Base-by-base conservation (phyloP, 1,140 invertebrate species). In the Sipha flava region DNA sequence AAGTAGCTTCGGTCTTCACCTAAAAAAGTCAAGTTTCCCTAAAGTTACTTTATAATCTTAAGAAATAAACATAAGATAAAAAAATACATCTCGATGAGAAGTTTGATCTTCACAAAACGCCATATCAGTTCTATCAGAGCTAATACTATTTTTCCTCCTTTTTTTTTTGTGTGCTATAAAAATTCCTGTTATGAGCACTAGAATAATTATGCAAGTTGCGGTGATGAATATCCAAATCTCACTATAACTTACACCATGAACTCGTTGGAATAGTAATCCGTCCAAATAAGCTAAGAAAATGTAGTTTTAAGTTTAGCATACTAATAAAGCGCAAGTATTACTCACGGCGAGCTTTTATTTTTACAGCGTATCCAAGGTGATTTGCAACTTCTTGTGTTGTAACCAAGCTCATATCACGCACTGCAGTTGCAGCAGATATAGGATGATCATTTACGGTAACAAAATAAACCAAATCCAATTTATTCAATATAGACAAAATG, bases 341-440 rank as follows among this genome's bases (percentile, higher is more conserved):
- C 52, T 90, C 87, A 94, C 93, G 93, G 87, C 94, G 91, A 70
- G 93, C 92, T 86, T 94, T 93, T 80, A 92, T 91, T 18, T 92
- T 89, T n/a, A 94, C 89, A 0, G 91, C 88, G 49, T 90, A 90
- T 9, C 92, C 92, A 37, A 94, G 86, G 80, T 92, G 90, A n/a
- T 88, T 86, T 0, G 89, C 88, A 1, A 93, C 92, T 85, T 94
- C 93, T 12, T 89, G 89, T 47, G 92, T 90, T 0, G 90, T 89
- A 3, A 94, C 88, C 7, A 94, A 85, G 52, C 88, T 86, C 92
- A 94, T 94, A 82, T 94, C 93, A 72, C 89, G 89, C 4, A 92
- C 91, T 0, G 93, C 93, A 0, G 91, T 92, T 12, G 88, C 88
- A 0, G 93, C 93, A 31, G 91, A 88, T 2, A 94, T 91, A 0